Conservation (phyloP, 2,888 invertebrate genomes). For the Heliconius erato region DNA sequence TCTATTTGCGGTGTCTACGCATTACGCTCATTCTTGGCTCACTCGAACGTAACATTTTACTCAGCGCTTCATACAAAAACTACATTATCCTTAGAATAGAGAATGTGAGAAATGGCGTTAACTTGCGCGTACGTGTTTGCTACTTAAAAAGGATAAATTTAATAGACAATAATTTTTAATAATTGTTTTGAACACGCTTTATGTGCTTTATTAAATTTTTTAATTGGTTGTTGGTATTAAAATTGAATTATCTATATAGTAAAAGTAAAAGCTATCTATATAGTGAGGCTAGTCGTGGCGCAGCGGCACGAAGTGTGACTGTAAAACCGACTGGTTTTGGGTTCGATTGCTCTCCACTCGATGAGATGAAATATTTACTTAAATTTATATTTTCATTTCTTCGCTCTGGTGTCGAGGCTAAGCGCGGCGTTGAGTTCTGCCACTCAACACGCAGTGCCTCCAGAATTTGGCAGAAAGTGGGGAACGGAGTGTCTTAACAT, state of each 20-base stretch:
- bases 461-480: too few relatives aligned
- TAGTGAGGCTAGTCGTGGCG: too few relatives aligned
- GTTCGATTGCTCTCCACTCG: too few relatives aligned
- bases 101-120: conserved; percentile 24
- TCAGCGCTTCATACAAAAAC: conserved; percentile 68
- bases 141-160: neutral
- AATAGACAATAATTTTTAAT: neutral
- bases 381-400: too few relatives aligned
- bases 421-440: too few relatives aligned
- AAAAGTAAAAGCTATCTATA: too few relatives aligned
- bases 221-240: neutral
- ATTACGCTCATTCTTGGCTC: conserved; percentile 53
- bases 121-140: neutral
- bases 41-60: conserved; percentile 61
- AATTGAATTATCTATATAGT: neutral
- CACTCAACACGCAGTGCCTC: too few relatives aligned
- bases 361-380: too few relatives aligned
- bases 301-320: too few relatives aligned
- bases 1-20: conserved; percentile 57
- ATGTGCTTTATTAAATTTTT: neutral
- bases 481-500: too few relatives aligned
- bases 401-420: too few relatives aligned
- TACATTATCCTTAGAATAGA: conserved; percentile 56
- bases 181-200: neutral
- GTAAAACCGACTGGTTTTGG: too few relatives aligned